Base-by-base conservation (phyloP, 2,888 invertebrate genomes). In the Ypsolopha scabrella region DNA sequence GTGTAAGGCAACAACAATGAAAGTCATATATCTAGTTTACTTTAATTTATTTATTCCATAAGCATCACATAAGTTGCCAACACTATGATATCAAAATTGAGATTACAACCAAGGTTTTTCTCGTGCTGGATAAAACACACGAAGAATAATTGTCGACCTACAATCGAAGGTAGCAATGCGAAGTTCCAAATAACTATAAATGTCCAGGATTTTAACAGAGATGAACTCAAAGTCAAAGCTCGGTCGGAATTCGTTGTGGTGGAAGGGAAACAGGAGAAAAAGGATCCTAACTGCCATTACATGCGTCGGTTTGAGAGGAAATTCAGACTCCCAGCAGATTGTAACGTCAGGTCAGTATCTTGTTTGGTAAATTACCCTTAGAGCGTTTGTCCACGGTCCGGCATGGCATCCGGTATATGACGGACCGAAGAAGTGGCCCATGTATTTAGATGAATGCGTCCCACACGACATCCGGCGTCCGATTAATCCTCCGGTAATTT, bases 201-300 rank as follows among this genome's bases (percentile, higher is more conserved):
- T 44, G 73, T 83, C 0, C 66, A 66, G 9, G 61, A 71, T 13
- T 83, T 69, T 53, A 64, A 59, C 1, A 75, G 68, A 52, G 75
- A 82, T 9, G 83, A 85, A 53, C 64, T 85, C 8, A 58, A 70
- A 8, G 78, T 83, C 0, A 81, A 79, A 54, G 83, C 80, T 0
- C 60, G 70, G 0, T 61, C 69, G 1, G 75, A 80, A n/a, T 77
- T 70, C 51, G 68, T 85, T 0, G 55, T 76, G 0, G 69, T 85
- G 6, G 79, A 85, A 64, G 85, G 86, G 0, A 81, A 80, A 53
- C 76, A 80, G n/a, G 83, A 82, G 39, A 67, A 67, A 14, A 67
- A 71, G 52, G 70, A 68, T 0, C 62, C 68, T 24, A 61, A 60
- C 10, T 81, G 81, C 0, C 70, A 60, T 41, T 54, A 77, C 0